Evolutionary conservation across 2,888 invertebrate species (phyloP).

Genomic region (Diploptera punctata): DNA sequence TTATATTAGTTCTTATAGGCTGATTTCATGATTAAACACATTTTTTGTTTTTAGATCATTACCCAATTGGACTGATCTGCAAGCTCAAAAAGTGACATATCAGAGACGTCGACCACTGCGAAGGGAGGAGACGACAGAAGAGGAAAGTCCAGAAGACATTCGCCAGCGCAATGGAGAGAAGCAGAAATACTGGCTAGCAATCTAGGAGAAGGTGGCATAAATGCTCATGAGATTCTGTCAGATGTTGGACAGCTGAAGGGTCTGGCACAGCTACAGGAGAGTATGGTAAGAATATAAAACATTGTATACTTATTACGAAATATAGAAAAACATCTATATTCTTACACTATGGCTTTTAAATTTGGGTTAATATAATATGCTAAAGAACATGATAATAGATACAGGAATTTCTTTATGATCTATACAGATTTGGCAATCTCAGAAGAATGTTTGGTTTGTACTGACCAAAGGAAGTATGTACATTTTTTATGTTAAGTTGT

Average conservation of each 20-base stretch:
- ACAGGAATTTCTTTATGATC: too few relatives aligned
- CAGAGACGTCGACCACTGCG: conserved; percentile 51
- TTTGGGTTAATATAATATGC: too few relatives aligned
- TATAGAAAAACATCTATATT: too few relatives aligned
- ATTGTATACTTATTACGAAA: too few relatives aligned
- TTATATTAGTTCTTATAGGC: neutral
- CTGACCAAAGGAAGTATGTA: too few relatives aligned
- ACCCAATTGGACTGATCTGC: conserved; percentile 78
- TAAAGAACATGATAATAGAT: too few relatives aligned
- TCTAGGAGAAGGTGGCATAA: conserved; percentile 85
- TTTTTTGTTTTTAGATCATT: conserved; percentile 63
- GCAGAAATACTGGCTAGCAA: conserved; percentile 94
- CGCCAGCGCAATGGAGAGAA: conserved; percentile 81
- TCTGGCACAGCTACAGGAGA: conserved; percentile 89
- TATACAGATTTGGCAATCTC: too few relatives aligned
- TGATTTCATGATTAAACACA: too few relatives aligned
- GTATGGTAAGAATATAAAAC: conserved; percentile 74
- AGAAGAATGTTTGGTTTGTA: too few relatives aligned
- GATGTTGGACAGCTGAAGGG: conserved; percentile 84
- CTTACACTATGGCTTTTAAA: too few relatives aligned
- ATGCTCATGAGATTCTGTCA: conserved; percentile 83
- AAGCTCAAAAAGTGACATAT: conserved; percentile 57
- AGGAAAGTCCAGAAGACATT: conserved; percentile 81
- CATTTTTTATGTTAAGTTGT: too few relatives aligned
- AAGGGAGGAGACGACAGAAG: conserved; percentile 65